These are phyloP conservation scores for Syngnathus typhle DNA, from an alignment of 2,113 vertebrate genomes.

Conservation along the genomic window DNA sequence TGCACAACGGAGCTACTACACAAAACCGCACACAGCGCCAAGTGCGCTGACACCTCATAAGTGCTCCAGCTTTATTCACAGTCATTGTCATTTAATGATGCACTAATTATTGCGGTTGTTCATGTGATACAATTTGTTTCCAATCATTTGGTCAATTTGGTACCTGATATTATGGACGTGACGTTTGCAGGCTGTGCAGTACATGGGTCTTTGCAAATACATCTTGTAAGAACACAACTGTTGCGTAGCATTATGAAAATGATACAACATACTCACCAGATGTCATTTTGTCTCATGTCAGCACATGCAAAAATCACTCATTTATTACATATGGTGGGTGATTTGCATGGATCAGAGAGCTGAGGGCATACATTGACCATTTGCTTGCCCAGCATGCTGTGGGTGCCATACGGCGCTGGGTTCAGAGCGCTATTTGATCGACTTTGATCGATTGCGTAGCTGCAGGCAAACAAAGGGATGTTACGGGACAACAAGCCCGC, in stretches of 20 bases:
- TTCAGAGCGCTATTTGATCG: conserved; percentile 33
- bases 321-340: too few species aligned
- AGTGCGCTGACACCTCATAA: neutral
- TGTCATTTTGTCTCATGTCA: too few species aligned
- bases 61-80: neutral
- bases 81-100: neutral
- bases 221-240: too few species aligned
- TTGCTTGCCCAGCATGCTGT: conserved; percentile 7
- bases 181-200: neutral
- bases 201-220: neutral
- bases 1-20: neutral
- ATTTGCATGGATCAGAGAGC: too few species aligned
- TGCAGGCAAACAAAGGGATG: conserved; percentile 10
- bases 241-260: too few species aligned
- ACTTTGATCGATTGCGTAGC: neutral
- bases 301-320: too few species aligned
- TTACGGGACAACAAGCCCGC: neutral
- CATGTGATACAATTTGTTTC: neutral
- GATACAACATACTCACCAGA: too few species aligned
- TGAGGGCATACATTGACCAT: neutral
- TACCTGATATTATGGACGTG: neutral
- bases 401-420: conserved; percentile 50
- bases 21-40: neutral
- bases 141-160: neutral
- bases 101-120: neutral